A percentile compares a stretch with the other conserved stretches of the same genome.
Conservation (phyloP, 2,888 invertebrate species). For the Noctua pronuba region DNA sequence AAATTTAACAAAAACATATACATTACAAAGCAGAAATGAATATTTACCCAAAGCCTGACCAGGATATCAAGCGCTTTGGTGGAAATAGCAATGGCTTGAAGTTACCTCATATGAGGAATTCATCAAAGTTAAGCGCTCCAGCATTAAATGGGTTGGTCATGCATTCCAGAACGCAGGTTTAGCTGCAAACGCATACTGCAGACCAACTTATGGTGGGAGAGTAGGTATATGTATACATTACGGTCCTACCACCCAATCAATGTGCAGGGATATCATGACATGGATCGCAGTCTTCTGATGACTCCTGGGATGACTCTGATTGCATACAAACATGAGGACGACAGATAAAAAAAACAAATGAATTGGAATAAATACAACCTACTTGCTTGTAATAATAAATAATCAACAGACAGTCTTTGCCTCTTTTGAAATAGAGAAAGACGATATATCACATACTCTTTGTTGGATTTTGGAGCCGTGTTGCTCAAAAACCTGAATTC, state of each 20-base stretch:
- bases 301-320: too few species aligned
- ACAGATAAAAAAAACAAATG: not conserved
- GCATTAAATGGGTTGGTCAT: not conserved
- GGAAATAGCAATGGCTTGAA: not conserved
- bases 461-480: too few species aligned
- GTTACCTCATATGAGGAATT: not conserved
- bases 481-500: too few species aligned
- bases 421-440: not conserved
- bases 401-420: not conserved
- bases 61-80: not conserved
- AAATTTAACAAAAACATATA: too few species aligned
- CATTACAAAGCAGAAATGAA: not conserved
- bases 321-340: not conserved
- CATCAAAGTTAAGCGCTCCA: not conserved
- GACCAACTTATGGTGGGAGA: too few species aligned
- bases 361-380: too few species aligned
- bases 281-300: too few species aligned
- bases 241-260: constrained; percentile 1
- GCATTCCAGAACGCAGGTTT: not conserved
- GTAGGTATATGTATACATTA: too few species aligned
- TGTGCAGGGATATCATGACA: not conserved
- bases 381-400: not conserved
- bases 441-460: not conserved
- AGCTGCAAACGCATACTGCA: not conserved
- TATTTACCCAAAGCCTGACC: not conserved